phyloP scores from a whole-genome alignment of 2,797 vertebrate species.

The Malurus leucopterus region DNA sequence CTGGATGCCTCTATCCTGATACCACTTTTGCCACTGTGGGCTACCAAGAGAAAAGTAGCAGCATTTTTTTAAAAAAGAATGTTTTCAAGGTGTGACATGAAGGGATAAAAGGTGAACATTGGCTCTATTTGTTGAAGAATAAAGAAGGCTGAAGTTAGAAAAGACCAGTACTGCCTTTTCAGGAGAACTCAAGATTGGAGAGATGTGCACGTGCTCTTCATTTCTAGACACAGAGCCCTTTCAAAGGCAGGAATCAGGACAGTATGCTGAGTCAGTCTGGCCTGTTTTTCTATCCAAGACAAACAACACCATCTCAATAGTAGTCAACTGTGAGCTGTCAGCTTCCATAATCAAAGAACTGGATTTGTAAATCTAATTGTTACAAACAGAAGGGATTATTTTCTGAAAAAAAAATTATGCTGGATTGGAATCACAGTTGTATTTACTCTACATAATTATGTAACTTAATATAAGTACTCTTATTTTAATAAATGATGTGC shows the following conservation, averaged over 20 bases:
- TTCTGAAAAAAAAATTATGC: background rate
- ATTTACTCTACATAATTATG: background rate
- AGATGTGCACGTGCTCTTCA: background rate
- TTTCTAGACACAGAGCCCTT: background rate
- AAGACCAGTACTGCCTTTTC: background rate
- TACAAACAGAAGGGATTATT: background rate
- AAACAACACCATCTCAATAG: background rate
- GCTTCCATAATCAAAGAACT: background rate
- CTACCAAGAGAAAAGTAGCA: background rate
- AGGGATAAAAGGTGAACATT: background rate
- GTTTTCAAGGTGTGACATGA: background rate
- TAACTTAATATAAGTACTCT: background rate
- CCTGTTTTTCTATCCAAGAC: background rate
- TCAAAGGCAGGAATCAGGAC: background rate
- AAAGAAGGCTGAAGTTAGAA: background rate
- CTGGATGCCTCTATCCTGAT: background rate
- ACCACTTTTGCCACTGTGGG: background rate
- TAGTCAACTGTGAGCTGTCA: background rate
- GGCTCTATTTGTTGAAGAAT: background rate
- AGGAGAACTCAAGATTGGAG: background rate
- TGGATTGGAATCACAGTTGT: background rate
- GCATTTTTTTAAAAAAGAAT: background rate
- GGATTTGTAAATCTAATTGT: background rate
- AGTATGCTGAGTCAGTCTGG: background rate
- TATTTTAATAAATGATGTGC: background rate